Evolutionary conservation across 2,113 vertebrate genomes (phyloP).

Genomic region (Anhinga anhinga): DNA sequence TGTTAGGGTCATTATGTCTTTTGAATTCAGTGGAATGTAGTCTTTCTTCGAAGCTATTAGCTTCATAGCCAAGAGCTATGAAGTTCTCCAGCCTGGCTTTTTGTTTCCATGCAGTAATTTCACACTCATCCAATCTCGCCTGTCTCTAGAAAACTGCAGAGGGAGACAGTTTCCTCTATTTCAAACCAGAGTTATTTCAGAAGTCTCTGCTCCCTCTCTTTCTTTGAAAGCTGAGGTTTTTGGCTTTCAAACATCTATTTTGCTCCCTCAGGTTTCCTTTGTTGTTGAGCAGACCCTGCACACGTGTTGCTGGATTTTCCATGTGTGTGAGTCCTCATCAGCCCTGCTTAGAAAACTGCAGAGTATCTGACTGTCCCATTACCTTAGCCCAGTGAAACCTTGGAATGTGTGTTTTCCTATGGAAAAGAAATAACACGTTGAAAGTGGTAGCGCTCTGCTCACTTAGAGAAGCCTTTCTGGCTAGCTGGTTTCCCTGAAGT

Average conservation of each 20-base stretch:
- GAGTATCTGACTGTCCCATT: rapidly evolving
- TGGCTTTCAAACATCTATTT: neutral
- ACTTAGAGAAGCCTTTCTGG: neutral
- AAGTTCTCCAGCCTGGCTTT: neutral
- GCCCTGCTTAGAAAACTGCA: neutral
- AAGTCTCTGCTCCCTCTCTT: neutral
- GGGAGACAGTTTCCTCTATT: neutral
- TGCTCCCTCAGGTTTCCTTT: neutral
- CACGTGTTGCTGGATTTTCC: neutral
- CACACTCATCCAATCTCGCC: neutral
- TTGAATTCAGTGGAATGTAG: neutral
- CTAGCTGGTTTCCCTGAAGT: neutral
- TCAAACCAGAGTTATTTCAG: neutral
- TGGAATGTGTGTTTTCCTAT: neutral
- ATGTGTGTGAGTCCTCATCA: neutral
- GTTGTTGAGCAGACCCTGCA: neutral
- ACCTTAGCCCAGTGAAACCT: neutral
- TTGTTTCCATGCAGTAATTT: neutral
- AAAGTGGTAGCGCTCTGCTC: neutral
- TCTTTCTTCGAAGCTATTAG: neutral
- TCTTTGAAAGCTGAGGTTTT: neutral
- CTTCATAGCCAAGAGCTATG: neutral
- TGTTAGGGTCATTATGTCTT: neutral
- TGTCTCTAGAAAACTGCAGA: neutral
- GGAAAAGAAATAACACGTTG: neutral